Conservation (phyloP, 2,797 vertebrate species). For the Natrix natrix region DNA sequence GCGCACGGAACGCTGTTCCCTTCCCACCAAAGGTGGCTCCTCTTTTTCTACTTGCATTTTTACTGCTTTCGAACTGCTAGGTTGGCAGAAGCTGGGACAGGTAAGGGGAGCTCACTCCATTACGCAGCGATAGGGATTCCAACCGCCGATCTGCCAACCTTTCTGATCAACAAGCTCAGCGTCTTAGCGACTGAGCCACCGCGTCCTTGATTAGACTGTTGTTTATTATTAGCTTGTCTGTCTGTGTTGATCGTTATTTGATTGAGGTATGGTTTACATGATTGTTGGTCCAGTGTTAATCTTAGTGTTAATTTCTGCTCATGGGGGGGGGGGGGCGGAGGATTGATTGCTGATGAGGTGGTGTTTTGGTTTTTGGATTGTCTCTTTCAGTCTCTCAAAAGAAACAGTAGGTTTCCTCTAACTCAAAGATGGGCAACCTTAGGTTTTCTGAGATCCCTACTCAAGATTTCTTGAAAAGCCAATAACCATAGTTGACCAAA, state of each 20-base stretch:
- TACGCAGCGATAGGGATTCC: no score
- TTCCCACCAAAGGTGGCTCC: no score
- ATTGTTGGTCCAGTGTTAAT: background rate
- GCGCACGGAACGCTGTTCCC: no score
- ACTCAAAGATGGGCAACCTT: background rate
- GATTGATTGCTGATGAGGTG: background rate
- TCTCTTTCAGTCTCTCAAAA: background rate
- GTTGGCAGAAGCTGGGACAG: no score
- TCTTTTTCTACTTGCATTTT: no score
- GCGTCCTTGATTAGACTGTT: background rate
- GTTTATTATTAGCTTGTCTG: background rate
- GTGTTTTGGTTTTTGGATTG: background rate
- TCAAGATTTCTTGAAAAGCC: background rate
- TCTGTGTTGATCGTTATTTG: background rate
- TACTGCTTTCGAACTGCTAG: no score
- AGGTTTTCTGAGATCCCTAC: background rate
- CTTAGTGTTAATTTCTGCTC: background rate
- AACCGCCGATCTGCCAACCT: no score
- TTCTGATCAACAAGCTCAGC: no score
- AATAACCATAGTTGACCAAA: background rate
- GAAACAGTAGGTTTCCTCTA: background rate
- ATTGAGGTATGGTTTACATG: background rate
- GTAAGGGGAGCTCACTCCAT: no score
- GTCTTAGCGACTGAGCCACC: no score
- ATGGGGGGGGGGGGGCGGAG: fast-evolving